These are phyloP conservation scores for Asarcornis scutulata DNA, from an alignment of 2,113 vertebrate genomes.

Conservation along the genomic window DNA sequence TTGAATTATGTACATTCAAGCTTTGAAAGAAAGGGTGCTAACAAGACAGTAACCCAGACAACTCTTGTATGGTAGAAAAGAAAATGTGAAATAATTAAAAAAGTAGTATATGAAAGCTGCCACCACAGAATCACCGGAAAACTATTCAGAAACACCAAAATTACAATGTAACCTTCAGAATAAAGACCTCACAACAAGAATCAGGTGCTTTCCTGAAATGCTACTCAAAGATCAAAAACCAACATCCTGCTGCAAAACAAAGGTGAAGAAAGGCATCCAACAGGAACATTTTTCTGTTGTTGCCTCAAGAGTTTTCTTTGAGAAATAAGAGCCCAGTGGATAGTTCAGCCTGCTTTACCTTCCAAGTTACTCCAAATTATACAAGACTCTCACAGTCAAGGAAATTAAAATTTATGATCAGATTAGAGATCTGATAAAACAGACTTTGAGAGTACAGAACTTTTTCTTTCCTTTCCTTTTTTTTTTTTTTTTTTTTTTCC, in stretches of 20 bases:
- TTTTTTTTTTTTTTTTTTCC: conserved; percentile 5
- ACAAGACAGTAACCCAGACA: background rate
- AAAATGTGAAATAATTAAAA: background rate
- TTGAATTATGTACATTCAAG: background rate
- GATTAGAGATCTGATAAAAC: conserved; percentile 10
- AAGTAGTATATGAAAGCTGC: background rate
- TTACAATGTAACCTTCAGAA: background rate
- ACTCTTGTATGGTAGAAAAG: background rate
- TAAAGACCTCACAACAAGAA: conserved; percentile 27
- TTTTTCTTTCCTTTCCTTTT: background rate
- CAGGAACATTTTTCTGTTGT: conserved; percentile 10
- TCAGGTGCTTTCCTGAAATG: background rate
- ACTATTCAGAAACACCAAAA: background rate
- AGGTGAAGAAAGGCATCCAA: conserved; percentile 7
- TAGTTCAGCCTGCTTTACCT: background rate
- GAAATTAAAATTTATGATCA: conserved; percentile 35
- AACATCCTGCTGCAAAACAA: background rate
- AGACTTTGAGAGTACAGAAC: background rate
- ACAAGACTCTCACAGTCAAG: background rate
- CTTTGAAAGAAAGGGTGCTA: background rate
- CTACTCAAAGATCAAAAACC: background rate
- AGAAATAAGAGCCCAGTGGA: background rate
- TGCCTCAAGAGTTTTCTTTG: background rate
- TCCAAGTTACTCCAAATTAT: background rate
- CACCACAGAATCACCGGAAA: background rate